Base-by-base conservation (phyloP, 2,888 invertebrate genomes). In the Heteropelma amictum region DNA sequence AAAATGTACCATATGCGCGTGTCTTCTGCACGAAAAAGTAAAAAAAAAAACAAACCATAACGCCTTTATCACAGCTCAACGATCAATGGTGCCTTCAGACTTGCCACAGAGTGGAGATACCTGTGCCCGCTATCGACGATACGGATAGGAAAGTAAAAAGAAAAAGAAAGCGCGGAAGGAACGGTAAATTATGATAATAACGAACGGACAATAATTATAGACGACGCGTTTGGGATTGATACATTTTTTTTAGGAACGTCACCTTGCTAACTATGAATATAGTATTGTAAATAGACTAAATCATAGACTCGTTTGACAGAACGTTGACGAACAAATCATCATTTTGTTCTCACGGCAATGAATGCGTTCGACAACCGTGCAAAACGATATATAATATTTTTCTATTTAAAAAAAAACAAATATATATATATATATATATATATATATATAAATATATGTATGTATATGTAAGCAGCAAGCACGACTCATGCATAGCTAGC, bases 11-110 rank as follows among this genome's bases (percentile, higher is more conserved):
- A 17, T 8, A 12, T 14, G 10, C 4, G 26, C 51, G 54, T 65
- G 38, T 63, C 67, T 78, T 73, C 19, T 19, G 70, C 45, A 63
- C 60, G 56, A 75, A 47, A 40, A 47, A n/a, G n/a, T n/a, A n/a
- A n/a, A n/a, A n/a, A n/a, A n/a, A n/a, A n/a, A n/a, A n/a, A n/a
- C n/a, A n/a, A n/a, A n/a, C n/a, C n/a, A n/a, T n/a, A 40, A 49
- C 51, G 40, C 54, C 26, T 38, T 70, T 54, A 65, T 73, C 64
- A 76, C 80, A 84, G 87, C 85, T 87, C 87, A 87, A 77, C 82
- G 79, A 81, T 81, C 79, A 83, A 85, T 85, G 86, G 87, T 87
- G 87, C 87, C 87, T 87, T 87, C 84, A n/a, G 79, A 87, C 87
- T 87, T 87, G 87, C 86, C 87, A 85, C 51, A 71, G 83, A 85